phyloP scores from a whole-genome alignment of 1,140 invertebrate genomes.

The Ruditapes philippinarum region DNA sequence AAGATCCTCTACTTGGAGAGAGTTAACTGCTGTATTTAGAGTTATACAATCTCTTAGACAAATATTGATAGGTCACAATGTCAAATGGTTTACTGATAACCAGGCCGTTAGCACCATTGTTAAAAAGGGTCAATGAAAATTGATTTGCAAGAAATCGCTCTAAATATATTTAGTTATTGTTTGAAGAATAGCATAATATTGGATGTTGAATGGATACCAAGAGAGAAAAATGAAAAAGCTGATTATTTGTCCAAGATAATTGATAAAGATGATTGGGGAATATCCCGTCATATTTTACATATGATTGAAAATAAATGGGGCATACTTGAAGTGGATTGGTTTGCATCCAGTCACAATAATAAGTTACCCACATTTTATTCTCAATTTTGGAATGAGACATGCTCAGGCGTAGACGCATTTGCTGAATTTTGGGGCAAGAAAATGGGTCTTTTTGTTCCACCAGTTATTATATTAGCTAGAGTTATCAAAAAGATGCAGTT shows the following conservation, averaged over 20 bases:
- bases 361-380: slow-evolving; percentile 20
- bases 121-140: background rate
- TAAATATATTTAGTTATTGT: slow-evolving; percentile 44
- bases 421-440: background rate
- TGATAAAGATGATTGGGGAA: slow-evolving; percentile 64
- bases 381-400: slow-evolving; percentile 10
- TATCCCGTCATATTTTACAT: background rate
- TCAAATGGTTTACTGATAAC: slow-evolving; percentile 37
- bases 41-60: background rate
- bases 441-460: slow-evolving; percentile 21
- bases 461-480: background rate
- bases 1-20: slow-evolving; percentile 48
- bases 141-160: slow-evolving; percentile 52
- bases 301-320: slow-evolving; percentile 5
- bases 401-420: background rate
- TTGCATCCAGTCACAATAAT: slow-evolving; percentile 5
- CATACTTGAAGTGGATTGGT: slow-evolving; percentile 19
- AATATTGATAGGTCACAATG: background rate
- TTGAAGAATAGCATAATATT: background rate
- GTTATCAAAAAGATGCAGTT: slow-evolving; percentile 9
- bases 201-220: slow-evolving; percentile 51
- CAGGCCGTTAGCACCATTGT: slow-evolving; percentile 43
- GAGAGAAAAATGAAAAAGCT: slow-evolving; percentile 45
- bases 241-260: slow-evolving; percentile 35
- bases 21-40: slow-evolving; percentile 4